These are phyloP conservation scores for Dendrocincla fuliginosa DNA, from an alignment of 2,797 vertebrate species.

Conservation along the genomic window DNA sequence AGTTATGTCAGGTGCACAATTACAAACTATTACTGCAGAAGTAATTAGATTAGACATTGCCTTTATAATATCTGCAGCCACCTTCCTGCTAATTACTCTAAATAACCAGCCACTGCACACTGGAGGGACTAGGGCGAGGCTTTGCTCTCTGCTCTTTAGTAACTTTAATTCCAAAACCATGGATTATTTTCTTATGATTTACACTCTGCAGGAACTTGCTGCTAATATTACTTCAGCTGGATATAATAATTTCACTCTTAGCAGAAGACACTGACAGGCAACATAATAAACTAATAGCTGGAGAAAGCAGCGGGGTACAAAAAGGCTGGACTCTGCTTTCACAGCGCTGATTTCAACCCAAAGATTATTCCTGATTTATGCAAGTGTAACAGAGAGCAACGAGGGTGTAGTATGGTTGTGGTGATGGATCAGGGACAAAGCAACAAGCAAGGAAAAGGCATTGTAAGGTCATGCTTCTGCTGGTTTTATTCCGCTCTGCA, in stretches of 20 bases:
- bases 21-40: slow-evolving; percentile 26
- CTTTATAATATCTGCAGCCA: neutral
- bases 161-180: neutral
- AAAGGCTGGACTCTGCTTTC: neutral
- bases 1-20: slow-evolving; percentile 31
- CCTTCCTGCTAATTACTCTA: neutral
- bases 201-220: neutral
- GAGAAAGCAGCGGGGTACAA: neutral
- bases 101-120: neutral
- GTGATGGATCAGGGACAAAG: neutral
- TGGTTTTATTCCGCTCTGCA: slow-evolving; percentile 9
- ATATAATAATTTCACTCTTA: neutral
- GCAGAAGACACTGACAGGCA: neutral
- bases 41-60: slow-evolving; percentile 41
- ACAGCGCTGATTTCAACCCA: neutral
- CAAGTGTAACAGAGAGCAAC: neutral
- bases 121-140: neutral
- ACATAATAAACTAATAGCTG: neutral
- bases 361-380: neutral
- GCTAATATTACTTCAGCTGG: neutral
- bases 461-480: neutral
- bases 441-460: neutral
- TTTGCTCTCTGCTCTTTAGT: neutral
- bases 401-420: neutral
- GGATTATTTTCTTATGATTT: neutral